Evolutionary conservation across 2,797 vertebrate species (phyloP), one percentile per base, ranked within the genome.

Genomic region (Sparus aurata): DNA sequence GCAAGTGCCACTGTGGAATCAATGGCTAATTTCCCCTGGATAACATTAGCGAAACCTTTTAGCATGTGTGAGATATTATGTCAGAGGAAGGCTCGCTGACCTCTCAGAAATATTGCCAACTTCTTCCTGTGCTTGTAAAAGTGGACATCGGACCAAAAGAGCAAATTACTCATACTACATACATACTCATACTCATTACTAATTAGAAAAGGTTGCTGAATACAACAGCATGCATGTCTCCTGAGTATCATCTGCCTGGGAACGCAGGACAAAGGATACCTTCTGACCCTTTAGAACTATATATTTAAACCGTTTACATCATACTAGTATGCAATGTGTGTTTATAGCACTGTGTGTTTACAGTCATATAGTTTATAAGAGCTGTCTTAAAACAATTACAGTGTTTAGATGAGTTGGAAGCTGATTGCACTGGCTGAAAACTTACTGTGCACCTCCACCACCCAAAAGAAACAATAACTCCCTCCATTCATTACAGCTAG

Each of bases 11-110:
- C 60, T 72, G 84, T 73, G 77, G 87, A 94, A 94, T 95, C 91
- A 93, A 94, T 95, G 79, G 52, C 84, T 92, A 77, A 91, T 94
- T 94, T 95, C 90, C 90, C 63, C 73, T 71, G 71, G 86, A 91
- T 92, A 92, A 91, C 92, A 92, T 90, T 93, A 93, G 84, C 62
- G 79, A 86, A 90, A 79, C 62, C 88, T 91, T 86, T 92, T 75
- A 91, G 74, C 70, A 78, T 70, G 83, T 82, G 84, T 83, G 79
- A 91, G 77, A 78, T 84, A 77, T 77, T 67, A 78, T 84, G 89
- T 73, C 58, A 12, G 63, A 85, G 66, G 50, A 60, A 13, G 45
- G 64, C 72, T 64, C 25, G 46, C 86, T 89, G 88, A 89, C 87
- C 85, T 74, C 75, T 66, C 64, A 79, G 61, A 85, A 77, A 84